Percentiles rank a stretch among this genome's conserved stretches.
Conservation (phyloP, 2,113 vertebrate genomes). For the Limanda limanda region DNA sequence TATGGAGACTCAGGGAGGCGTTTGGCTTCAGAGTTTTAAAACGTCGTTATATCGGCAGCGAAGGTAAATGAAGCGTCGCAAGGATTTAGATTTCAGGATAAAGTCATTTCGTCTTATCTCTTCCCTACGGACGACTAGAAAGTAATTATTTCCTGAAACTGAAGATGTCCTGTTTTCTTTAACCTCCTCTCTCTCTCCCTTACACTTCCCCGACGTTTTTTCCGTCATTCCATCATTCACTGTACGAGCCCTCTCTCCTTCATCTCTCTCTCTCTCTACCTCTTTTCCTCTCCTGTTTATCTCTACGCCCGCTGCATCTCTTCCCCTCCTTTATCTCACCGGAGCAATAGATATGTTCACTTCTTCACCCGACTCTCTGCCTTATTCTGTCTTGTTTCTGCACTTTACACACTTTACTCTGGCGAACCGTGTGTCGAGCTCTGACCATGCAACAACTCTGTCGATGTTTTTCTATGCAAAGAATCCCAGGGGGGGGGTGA, state of each 20-base stretch:
- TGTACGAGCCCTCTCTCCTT: background rate
- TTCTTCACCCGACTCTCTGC: conserved; percentile 66
- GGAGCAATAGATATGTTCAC: conserved; percentile 73
- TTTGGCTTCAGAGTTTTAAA: conserved; percentile 51
- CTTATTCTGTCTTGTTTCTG: conserved; percentile 72
- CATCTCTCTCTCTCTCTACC: conserved; percentile 56
- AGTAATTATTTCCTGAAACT: conserved; percentile 28
- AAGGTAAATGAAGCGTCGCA: conserved; percentile 10
- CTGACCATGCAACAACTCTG: conserved; percentile 45
- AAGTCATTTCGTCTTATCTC: conserved; percentile 28
- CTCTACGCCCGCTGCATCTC: conserved; percentile 23
- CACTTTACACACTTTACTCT: conserved; percentile 52
- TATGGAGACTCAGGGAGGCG: conserved; percentile 78
- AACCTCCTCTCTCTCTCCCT: background rate
- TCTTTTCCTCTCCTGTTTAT: conserved; percentile 35
- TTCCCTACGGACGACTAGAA: conserved; percentile 31
- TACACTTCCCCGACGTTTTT: background rate
- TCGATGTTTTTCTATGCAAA: conserved; percentile 80
- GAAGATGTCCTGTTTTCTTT: conserved; percentile 2
- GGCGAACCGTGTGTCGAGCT: conserved; percentile 33
- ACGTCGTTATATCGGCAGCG: conserved; percentile 31
- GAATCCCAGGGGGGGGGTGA: conserved; percentile 44
- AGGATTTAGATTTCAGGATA: conserved; percentile 46
- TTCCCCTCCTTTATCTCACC: conserved; percentile 36
- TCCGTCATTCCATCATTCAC: background rate